Base-by-base conservation (phyloP, 2,888 invertebrate species). In the Eupithecia insigniata region DNA sequence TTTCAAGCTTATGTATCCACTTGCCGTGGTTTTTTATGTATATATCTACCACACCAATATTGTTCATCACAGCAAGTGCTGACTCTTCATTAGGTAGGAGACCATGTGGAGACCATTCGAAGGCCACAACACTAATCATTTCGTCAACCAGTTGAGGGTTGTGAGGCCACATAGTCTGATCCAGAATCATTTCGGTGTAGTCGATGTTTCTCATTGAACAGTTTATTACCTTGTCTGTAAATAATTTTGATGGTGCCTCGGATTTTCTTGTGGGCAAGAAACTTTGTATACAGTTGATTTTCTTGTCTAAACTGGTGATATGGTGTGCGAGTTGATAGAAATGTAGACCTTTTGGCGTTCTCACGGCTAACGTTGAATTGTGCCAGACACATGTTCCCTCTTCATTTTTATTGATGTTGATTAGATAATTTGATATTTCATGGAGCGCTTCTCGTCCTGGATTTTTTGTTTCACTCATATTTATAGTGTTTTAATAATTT, bases 151-250 rank as follows among this genome's bases (percentile, higher is more conserved):
- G 74, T 39, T 84, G 77, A 0, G 80, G 76, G 71, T 88, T 90
- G 72, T 92, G 89, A 0, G 92, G 89, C 92, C 92, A 93, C 61
- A 92, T 82, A 8, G 87, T 79, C 3, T 91, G 87, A 68, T 93
- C 87, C 10, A 89, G 72, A 10, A 90, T 80, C 89, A 92, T 87
- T 79, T 91, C 89, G 0, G 87, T 85, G 18, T 86, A 83, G 43
- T 92, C 87, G 5, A 85, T 79, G 76, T 91, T 92, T 34, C 77
- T 83, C 71, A 90, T 81, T 22, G 84, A 80, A 34, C 75, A 76
- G 18, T 81, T 81, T 5, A 88, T 76, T 71, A 88, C 83, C 22
- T 77, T 80, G 16, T 77, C 75, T 12, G 87, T 79, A 55, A 88
- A 88, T n/a, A 91, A 76, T 2, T 79, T 80, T 2, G 82, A 73